Conservation (phyloP, 2,888 invertebrate species). For the Criorhina ranunculi region DNA sequence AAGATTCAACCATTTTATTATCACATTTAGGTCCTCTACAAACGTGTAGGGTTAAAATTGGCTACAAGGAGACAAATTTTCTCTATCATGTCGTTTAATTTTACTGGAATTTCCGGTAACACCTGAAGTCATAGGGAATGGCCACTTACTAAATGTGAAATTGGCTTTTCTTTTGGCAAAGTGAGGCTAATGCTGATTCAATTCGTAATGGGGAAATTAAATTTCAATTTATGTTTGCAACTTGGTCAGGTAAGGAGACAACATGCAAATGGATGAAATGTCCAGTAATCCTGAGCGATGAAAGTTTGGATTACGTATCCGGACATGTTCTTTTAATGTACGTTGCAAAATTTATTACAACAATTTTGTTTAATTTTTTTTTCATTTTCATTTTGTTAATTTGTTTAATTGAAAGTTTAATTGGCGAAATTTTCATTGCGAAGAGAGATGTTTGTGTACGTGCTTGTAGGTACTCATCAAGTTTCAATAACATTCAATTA, state of each 20-base stretch:
- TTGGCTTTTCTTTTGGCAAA: slow-evolving; percentile 25
- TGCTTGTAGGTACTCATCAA: too few relatives aligned
- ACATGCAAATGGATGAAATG: not conserved
- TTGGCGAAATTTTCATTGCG: too few relatives aligned
- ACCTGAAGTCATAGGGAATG: slow-evolving; percentile 56
- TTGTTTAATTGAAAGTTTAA: too few relatives aligned
- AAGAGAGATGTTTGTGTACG: too few relatives aligned
- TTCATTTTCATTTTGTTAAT: too few relatives aligned
- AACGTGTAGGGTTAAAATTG: slow-evolving; percentile 6
- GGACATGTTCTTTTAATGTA: too few relatives aligned
- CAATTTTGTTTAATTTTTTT: too few relatives aligned
- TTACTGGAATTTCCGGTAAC: slow-evolving; percentile 54
- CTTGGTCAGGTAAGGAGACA: not conserved
- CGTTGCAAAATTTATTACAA: too few relatives aligned
- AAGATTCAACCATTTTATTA: slow-evolving; percentile 66
- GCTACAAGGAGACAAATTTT: slow-evolving; percentile 10
- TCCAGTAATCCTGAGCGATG: not conserved
- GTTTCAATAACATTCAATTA: too few relatives aligned
- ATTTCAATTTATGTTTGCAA: slow-evolving; percentile 37
- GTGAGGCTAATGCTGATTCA: slow-evolving; percentile 47
- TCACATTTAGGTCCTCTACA: slow-evolving; percentile 43
- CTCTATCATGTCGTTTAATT: slow-evolving; percentile 40
- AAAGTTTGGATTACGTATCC: too few relatives aligned
- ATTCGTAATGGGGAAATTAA: slow-evolving; percentile 44
- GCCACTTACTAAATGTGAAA: slow-evolving; percentile 39